A percentile compares a stretch with the other conserved stretches of the same genome.
phyloP scores from a whole-genome alignment of 2,797 vertebrate genomes.

The Lepidocolaptes lacrymiger region DNA sequence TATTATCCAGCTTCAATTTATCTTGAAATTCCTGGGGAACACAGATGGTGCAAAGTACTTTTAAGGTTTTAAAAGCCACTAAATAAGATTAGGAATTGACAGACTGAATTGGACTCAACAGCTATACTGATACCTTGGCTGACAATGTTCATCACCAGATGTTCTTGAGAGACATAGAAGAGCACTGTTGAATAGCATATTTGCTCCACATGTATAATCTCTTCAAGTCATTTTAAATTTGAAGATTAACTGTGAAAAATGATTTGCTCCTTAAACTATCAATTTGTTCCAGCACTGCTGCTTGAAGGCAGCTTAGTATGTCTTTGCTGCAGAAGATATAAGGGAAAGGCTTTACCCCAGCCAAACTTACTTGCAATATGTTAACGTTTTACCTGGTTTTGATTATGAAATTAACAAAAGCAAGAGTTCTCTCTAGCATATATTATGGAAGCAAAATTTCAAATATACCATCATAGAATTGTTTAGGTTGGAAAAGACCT shows the following conservation, averaged over 20 bases:
- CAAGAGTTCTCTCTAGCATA: neutral
- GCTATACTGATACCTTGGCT: slow-evolving; percentile 14
- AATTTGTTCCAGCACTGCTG: neutral
- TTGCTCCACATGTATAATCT: slow-evolving; percentile 18
- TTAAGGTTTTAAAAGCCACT: slow-evolving; percentile 29
- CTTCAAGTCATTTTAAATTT: slow-evolving; percentile 35
- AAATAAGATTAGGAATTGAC: slow-evolving; percentile 55
- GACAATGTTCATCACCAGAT: slow-evolving; percentile 6
- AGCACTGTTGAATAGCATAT: neutral
- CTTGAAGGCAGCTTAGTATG: neutral
- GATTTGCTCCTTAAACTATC: slow-evolving; percentile 2
- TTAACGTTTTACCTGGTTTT: neutral
- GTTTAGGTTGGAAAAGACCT: neutral
- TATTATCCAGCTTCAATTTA: slow-evolving; percentile 31
- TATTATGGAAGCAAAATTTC: neutral
- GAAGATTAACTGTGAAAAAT: slow-evolving; percentile 51
- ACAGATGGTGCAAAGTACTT: slow-evolving; percentile 27
- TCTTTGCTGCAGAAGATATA: neutral
- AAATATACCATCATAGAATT: neutral
- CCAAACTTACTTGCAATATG: neutral
- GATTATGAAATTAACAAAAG: neutral
- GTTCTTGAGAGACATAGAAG: neutral
- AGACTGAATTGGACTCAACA: slow-evolving; percentile 23
- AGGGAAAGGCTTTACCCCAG: neutral
- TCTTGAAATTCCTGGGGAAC: slow-evolving; percentile 16